Evolutionary conservation across 1,140 invertebrate species (phyloP), one percentile per base, ranked within the genome.

Genomic region (Acromyrmex echinatior): DNA sequence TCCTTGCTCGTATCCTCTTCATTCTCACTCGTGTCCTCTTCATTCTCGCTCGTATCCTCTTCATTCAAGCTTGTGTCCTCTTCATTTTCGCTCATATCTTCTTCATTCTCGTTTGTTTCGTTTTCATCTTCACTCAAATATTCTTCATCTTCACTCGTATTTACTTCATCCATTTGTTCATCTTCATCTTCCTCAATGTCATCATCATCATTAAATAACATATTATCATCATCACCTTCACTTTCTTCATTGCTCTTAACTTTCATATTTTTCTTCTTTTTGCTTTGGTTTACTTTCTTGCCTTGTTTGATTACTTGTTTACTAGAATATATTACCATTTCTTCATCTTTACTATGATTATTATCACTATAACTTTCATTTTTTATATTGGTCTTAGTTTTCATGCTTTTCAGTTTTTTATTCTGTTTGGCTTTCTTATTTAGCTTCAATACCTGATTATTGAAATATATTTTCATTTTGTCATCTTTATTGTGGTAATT

Each of bases 1-100:
- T 96, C 95, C 70, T 96, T 95, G 79, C 88, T 87, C 7, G 92
- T 85, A 58, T 92, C 66, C 21, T 95, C 93, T 49, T 96, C 94
- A 51, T 95, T 94, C 28, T 95, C 89, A 7, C 35, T 95, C 35
- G n/a, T 39, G 16, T 94, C 6, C n/a, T 92, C 45, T 39, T 90
- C 5, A 51, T 16, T 51, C 49, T 51, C 49, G 12, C 49, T 49
- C 12, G 2, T 49, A 14, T 12, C 6, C n/a, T 92, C 45, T 39
- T 90, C 5, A 51, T 16, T 51, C 49, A 16, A 12, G 12, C 49
- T 49, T 2, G 2, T 49, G 3, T 12, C 10, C 0, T 49, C 49
- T 49, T 49, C 12, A 49, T 49, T 49, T 6, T 35, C 31, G 31
- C 31, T 35, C 6, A 0, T 39, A 51, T 94, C 6, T 18, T 92